Percentiles rank a stretch among this genome's conserved stretches.
These are phyloP conservation scores for Neuroterus valhalla DNA, from an alignment of 1,140 invertebrate species.

Conservation along the genomic window DNA sequence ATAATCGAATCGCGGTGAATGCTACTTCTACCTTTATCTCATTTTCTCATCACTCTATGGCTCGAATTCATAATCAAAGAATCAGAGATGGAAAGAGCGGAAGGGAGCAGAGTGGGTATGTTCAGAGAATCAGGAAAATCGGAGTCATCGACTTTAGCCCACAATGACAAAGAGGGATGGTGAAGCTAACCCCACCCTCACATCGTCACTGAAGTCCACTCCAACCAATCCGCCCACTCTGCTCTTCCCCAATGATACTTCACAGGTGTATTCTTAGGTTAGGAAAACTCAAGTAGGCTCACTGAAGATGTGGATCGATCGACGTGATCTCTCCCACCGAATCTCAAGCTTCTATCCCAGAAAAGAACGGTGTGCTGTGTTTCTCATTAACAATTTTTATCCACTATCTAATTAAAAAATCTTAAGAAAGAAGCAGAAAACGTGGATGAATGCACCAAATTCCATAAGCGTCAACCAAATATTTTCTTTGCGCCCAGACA, in stretches of 20 bases:
- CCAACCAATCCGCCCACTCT: constrained; percentile 56
- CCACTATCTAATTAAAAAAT: too few relatives aligned
- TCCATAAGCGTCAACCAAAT: too few relatives aligned
- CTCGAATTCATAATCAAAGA: too few relatives aligned
- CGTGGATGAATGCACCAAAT: too few relatives aligned
- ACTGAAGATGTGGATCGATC: constrained; percentile 66
- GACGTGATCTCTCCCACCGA: constrained; percentile 56
- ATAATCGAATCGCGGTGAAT: too few relatives aligned
- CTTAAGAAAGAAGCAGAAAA: too few relatives aligned
- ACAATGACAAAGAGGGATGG: constrained; percentile 34
- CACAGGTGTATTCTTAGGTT: constrained; percentile 70
- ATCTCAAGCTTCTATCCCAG: background rate
- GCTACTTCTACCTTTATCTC: too few relatives aligned
- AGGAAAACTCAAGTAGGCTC: constrained; percentile 68
- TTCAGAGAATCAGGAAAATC: background rate
- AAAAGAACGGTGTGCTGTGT: background rate
- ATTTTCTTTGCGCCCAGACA: too few relatives aligned
- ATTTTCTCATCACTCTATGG: too few relatives aligned
- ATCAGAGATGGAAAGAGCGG: too few relatives aligned
- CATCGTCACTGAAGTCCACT: constrained; percentile 38
- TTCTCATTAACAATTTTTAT: too few relatives aligned
- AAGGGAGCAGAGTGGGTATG: too few relatives aligned
- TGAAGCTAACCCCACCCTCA: constrained; percentile 31
- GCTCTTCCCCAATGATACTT: constrained; percentile 61
- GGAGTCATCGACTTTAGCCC: background rate